Evolutionary conservation across 2,888 invertebrate species (phyloP), one percentile per base, ranked within the genome.

Genomic region (Chrysodeixis includens): DNA sequence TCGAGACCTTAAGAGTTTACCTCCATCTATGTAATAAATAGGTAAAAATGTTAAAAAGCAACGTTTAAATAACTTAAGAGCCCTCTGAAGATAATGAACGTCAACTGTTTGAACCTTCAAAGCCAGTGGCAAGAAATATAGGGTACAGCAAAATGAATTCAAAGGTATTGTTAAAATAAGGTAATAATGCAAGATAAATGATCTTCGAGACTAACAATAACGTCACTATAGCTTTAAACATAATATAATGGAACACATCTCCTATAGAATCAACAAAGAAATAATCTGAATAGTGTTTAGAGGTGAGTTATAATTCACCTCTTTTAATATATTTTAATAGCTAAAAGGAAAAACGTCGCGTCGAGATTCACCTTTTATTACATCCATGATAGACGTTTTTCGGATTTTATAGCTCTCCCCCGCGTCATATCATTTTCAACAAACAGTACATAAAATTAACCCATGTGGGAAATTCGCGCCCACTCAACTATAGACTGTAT

Each of bases 351-450:
- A 60, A 64, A 26, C 10, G 6, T n/a, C 44, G 26, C 46, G 44
- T 40, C 30, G 5, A 12, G 54, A 58, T 52, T 32, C 51, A 55
- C 57, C 57, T 59, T 59, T 55, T 49, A 49, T 49, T 20, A 49
- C 20, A 51, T 62, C 35, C 51, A 63, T 52, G 46, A 66, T 56
- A 57, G 32, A 61, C 40, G 10, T 46, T 51, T 60, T 20, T n/a
- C 30, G 30, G 54, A 46, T 74, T 49, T 56, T 74, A 70, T 67
- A 44, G 35, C 18, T 51, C 58, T 57, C 62, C n/a, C 26, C 46
- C 49, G 63, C 44, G 12, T 56, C 30, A 32, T 46, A 51, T 54
- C n/a, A 78, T 61, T 62, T 60, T 64, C 56, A 66, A 59, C 66
- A 62, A 51, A 51, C n/a, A 52, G 44, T 63, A 30, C n/a, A 26